A percentile compares a stretch with the other conserved stretches of the same genome.
Conservation (phyloP, 2,113 vertebrate genomes). For the Cettia cetti region DNA sequence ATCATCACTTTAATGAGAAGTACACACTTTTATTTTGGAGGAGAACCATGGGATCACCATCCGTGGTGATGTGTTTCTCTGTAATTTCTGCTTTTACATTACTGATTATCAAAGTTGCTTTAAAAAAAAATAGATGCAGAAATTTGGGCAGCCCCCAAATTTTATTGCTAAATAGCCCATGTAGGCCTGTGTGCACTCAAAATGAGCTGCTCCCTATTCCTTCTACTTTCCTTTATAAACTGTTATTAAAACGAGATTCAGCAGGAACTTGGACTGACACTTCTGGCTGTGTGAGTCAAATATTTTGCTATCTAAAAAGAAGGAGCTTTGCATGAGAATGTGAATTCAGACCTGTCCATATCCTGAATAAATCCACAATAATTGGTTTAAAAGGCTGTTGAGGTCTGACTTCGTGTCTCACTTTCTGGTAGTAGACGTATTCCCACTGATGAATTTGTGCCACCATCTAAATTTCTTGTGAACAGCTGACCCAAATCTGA, state of each 20-base stretch:
- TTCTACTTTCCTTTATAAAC: not conserved
- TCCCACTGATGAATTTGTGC: not conserved
- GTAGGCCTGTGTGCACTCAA: not conserved
- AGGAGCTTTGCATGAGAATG: not conserved
- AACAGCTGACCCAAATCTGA: constrained; percentile 46
- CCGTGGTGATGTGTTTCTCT: not conserved
- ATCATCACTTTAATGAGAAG: not conserved
- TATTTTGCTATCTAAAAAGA: not conserved
- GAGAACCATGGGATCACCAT: too few species aligned
- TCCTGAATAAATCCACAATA: not conserved
- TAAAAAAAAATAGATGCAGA: not conserved
- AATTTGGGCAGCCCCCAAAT: not conserved
- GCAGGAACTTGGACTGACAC: not conserved
- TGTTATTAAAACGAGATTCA: not conserved
- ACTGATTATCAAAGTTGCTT: not conserved
- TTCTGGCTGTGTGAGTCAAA: not conserved
- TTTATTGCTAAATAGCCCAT: not conserved
- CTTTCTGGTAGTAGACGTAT: not conserved
- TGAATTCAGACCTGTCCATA: not conserved
- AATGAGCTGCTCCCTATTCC: not conserved
- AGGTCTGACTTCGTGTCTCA: not conserved
- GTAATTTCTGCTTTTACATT: not conserved
- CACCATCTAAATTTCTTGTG: not conserved
- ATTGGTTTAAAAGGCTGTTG: not conserved
- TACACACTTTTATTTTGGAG: not conserved